Base-by-base conservation (phyloP, 1,140 invertebrate genomes). In the Cherax destructor region DNA sequence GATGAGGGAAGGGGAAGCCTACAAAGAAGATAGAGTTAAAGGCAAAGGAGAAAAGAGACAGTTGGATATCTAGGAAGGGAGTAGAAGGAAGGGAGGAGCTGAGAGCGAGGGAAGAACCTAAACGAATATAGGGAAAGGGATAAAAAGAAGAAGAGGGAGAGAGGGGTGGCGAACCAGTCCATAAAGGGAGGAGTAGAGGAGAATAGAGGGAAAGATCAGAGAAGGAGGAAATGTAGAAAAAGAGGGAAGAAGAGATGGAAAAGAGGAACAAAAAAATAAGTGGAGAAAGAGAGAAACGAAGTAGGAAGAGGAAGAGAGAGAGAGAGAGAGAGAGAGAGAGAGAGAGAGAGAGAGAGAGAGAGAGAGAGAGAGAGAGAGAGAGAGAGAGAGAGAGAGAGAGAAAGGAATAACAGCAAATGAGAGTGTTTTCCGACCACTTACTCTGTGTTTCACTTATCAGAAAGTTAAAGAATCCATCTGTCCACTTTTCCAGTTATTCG, bases 281-380 rank as follows among this genome's bases (percentile, higher is more conserved):
- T 0, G 3, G 41, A 65, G 30, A 49, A 41, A 50, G 77, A n/a
- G 21, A 30, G 21, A 21, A 18, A n/a, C 21, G 52, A 41, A 65
- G 4, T 10, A 30, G 5, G 18, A 74, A 18, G 30, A 16, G 21
- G 52, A 59, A 59, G 30, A 21, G 13, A 61, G 56, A 87, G 76
- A 61, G 76, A 74, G 50, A 78, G 72, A 41, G 74, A 49, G 86
- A 47, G 86, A 79, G 24, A 21, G 86, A 41, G 50, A 61, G 86
- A 79, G 24, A 47, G 69, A 41, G 85, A 77, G 72, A 78, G 52
- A 59, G 50, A 47, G 49, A 16, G 76, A 50, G 61, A 10, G 21
- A 74, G 65, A 47, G 47, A 72, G 83, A 21, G 69, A 72, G 47
- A 30, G 47, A 83, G 30, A 56, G 80, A 16, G 52, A 41, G 52